These are phyloP conservation scores for Caenorhabditis wallacei DNA, from an alignment of 2,888 invertebrate genomes.

Conservation along the genomic window DNA sequence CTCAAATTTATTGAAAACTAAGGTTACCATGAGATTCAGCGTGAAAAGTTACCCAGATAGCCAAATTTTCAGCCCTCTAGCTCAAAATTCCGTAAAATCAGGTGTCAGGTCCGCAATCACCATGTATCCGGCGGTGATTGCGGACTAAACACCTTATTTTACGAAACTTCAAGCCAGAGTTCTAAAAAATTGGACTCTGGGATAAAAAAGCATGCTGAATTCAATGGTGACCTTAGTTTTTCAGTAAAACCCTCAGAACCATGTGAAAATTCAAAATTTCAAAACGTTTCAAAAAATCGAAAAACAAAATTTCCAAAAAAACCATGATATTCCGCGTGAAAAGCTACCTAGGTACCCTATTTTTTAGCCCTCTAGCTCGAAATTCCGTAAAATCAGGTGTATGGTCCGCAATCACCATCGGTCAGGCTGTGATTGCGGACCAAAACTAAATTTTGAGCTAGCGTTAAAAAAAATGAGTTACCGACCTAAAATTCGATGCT, in stretches of 20 bases:
- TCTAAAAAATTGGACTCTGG: background rate
- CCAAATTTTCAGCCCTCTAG: background rate
- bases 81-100: background rate
- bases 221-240: background rate
- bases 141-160: background rate
- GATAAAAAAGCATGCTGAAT: background rate
- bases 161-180: background rate
- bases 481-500: background rate
- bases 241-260: no score
- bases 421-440: background rate
- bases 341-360: background rate
- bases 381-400: background rate
- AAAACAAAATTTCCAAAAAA: no score
- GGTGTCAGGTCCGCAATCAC: background rate
- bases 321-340: background rate
- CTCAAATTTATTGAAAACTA: no score
- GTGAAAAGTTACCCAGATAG: background rate
- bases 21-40: no score
- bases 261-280: no score
- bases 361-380: background rate
- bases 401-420: background rate
- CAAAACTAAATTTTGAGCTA: background rate
- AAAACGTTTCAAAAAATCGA: no score
- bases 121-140: background rate
- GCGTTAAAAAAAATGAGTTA: background rate